Conservation (phyloP, 1,140 invertebrate genomes). For the Anadara kagoshimensis region DNA sequence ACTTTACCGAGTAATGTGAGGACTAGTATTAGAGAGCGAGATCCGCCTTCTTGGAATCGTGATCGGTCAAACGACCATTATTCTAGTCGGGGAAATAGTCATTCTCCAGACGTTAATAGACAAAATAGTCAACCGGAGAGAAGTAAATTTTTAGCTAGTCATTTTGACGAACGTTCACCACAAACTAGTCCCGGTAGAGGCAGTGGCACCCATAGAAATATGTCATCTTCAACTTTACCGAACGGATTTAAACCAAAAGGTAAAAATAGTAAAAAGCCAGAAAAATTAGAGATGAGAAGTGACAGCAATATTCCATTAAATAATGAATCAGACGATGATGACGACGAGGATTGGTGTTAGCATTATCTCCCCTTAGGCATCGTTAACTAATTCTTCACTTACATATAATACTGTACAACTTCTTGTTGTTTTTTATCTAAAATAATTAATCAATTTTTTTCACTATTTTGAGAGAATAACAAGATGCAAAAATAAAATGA, state of each 20-base stretch:
- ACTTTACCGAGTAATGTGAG: conserved; percentile 41
- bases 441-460: no score
- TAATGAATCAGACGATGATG: conserved; percentile 60
- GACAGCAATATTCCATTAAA: conserved; percentile 65
- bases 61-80: conserved; percentile 30
- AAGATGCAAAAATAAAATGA: no score
- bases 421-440: no score
- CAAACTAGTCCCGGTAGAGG: conserved; percentile 24
- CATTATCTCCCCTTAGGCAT: no score
- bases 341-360: conserved; percentile 67
- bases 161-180: conserved; percentile 48
- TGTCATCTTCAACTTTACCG: conserved; percentile 46
- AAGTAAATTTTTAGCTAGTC: conserved; percentile 53
- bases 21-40: conserved; percentile 39
- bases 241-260: conserved; percentile 66
- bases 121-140: conserved; percentile 35
- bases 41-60: conserved; percentile 23
- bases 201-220: conserved; percentile 9
- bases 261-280: conserved; percentile 47
- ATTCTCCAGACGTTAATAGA: conserved; percentile 47
- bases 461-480: no score
- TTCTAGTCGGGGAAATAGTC: conserved; percentile 32
- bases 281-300: conserved; percentile 65
- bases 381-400: no score
- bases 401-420: no score